Percentiles rank a stretch among this genome's conserved stretches.
Conservation (phyloP, 2,888 invertebrate species). For the Yponomeuta evonymella region DNA sequence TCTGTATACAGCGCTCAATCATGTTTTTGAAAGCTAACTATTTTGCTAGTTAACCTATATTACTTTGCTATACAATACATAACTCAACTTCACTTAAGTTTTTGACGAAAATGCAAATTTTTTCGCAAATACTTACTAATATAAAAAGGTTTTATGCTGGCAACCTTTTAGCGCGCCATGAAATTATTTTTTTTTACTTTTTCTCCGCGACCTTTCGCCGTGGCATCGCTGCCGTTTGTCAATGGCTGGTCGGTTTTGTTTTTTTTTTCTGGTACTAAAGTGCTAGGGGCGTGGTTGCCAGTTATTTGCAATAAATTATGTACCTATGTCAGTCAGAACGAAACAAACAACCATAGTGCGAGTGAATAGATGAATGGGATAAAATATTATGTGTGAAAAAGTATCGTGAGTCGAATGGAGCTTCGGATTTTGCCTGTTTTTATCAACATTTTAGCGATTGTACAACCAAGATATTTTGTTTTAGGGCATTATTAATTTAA, state of each 20-base stretch:
- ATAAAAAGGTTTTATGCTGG: background rate
- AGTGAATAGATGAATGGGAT: conserved; percentile 33
- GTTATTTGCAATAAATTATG: conserved; percentile 53
- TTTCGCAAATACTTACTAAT: background rate
- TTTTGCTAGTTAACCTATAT: background rate
- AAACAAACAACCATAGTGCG: conserved; percentile 35
- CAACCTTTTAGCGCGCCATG: background rate
- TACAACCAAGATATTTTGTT: no score
- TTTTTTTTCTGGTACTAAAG: conserved; percentile 31
- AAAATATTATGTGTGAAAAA: conserved; percentile 20
- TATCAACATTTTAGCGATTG: background rate
- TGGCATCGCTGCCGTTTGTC: conserved; percentile 17
- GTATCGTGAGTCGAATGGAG: background rate
- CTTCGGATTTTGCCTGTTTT: background rate
- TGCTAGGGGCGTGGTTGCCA: conserved; percentile 46
- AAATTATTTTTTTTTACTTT: background rate
- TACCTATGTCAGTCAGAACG: conserved; percentile 30
- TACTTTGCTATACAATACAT: background rate
- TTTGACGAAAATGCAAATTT: background rate
- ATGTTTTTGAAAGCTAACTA: background rate
- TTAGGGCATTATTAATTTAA: no score
- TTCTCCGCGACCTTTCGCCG: background rate
- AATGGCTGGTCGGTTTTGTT: conserved; percentile 25
- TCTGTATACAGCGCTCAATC: background rate
- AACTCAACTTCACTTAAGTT: no score